A percentile compares a stretch with the other conserved stretches of the same genome.
These are phyloP conservation scores for Cryptus armator DNA, from an alignment of 2,888 invertebrate genomes.

Conservation along the genomic window DNA sequence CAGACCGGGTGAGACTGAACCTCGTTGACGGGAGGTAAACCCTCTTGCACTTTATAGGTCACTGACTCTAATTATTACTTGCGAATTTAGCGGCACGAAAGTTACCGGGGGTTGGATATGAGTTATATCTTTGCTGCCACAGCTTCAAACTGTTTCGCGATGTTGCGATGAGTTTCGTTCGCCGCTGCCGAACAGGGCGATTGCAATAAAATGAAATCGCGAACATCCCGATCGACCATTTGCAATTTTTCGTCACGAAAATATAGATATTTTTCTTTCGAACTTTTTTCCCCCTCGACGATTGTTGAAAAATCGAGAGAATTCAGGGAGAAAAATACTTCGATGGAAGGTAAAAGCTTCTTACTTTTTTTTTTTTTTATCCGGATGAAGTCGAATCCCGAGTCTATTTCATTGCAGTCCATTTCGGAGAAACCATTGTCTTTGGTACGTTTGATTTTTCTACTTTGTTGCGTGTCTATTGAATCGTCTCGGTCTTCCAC, in stretches of 20 bases:
- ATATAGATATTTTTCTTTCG: constrained; percentile 5
- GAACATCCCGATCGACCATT: constrained; percentile 7
- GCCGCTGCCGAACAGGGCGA: neutral
- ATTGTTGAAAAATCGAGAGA: neutral
- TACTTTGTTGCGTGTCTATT: neutral
- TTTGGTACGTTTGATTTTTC: neutral
- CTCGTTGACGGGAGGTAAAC: constrained; percentile 25
- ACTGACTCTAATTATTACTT: constrained; percentile 58
- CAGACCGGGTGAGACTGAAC: constrained; percentile 29
- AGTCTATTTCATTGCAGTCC: neutral
- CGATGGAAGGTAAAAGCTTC: neutral
- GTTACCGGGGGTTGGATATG: constrained; percentile 12
- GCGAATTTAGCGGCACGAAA: constrained; percentile 52
- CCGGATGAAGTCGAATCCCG: neutral
- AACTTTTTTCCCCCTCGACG: constrained; percentile 8
- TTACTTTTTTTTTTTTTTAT: neutral
- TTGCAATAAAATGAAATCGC: constrained; percentile 8
- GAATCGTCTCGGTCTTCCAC: neutral
- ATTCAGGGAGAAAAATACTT: neutral
- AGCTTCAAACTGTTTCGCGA: neutral
- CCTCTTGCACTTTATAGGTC: constrained; percentile 55
- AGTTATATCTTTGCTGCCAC: constrained; percentile 3
- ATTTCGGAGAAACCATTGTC: no score
- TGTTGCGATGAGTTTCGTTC: constrained; percentile 20
- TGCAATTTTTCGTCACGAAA: neutral